Base-by-base conservation (phyloP, 2,888 invertebrate genomes). In the Panzeria rudis region DNA sequence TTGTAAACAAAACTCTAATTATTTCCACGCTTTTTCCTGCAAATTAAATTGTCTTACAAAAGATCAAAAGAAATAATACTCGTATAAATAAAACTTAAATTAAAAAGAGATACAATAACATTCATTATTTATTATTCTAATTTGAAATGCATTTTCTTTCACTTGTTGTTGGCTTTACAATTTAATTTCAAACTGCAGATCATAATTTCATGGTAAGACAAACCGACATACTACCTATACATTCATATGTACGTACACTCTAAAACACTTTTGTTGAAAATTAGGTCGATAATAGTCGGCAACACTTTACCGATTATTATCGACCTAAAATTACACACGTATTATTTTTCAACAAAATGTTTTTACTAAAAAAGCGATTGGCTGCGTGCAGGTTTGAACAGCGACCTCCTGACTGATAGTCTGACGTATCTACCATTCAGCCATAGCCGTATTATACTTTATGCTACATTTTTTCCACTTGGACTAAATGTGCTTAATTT, bases 111-210 rank as follows among this genome's bases (percentile, higher is more conserved):
- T 72, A 66, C 59, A 80, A 84, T 68, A 77, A 80, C 72, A 72
- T 72, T 68, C 64, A 79, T 84, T 71, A 79, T 84, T 76, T 84
- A 84, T 84, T 75, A 79, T 84, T 80, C 66, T 77, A 80, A 84
- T 80, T 84, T 80, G 80, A 80, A 25, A 84, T 84, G 80, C 62
- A 52, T 71, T 79, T 79, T 72, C 15, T 41, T 20, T 20, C 72
- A 66, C 25, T 41, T 6, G n/a, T n/a, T 3, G 25, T 11, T 66
- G 66, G 35, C 52, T 61, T 44, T 44, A 68, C 50, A 72, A 59
- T 72, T 73, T 64, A 66, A 68, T 68, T 64, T 59, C 47, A 68
- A 29, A 52, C 64, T 64, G 64, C 2, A 5, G 56, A 62, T 84
- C 62, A 56, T 59, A 59, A 59, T 32, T 59, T 59, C 32, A 32